phyloP scores from a whole-genome alignment of 2,797 vertebrate species.

The Emydoidea blandingii region DNA sequence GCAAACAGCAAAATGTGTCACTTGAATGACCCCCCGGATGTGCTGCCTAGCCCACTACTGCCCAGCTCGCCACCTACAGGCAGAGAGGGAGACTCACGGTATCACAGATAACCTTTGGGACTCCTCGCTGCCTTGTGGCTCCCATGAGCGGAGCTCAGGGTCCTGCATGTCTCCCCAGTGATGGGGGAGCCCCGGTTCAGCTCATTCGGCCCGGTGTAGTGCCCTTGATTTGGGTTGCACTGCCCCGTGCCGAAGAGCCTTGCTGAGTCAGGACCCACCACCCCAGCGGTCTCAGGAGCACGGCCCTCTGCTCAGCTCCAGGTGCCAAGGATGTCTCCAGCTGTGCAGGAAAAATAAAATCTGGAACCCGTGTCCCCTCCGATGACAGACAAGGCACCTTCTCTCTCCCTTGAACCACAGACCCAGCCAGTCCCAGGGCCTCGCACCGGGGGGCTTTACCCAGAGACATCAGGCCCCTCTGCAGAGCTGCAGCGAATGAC shows the following conservation, averaged over 20 bases:
- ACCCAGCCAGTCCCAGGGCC: no score
- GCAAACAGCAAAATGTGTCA: neutral
- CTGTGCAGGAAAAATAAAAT: no score
- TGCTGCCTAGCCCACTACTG: no score
- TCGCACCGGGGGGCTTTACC: neutral
- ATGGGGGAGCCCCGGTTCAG: no score
- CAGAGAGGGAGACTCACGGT: no score
- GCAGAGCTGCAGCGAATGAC: no score
- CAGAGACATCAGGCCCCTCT: neutral
- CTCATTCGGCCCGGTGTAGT: no score
- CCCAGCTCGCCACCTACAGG: neutral
- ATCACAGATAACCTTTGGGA: neutral
- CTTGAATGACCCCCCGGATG: neutral
- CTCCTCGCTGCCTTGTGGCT: neutral
- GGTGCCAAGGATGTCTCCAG: no score
- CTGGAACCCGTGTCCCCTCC: neutral
- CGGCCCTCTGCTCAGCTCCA: neutral
- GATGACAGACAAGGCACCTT: neutral
- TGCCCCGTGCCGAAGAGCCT: no score
- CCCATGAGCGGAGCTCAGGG: neutral
- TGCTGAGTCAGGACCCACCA: no score
- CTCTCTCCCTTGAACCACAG: rapidly evolving
- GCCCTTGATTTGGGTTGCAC: neutral
- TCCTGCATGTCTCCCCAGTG: neutral
- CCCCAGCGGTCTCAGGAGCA: neutral